A percentile compares a stretch with the other conserved stretches of the same genome.
These are phyloP conservation scores for Arenaria interpres DNA, from an alignment of 2,113 vertebrate genomes.

Conservation along the genomic window DNA sequence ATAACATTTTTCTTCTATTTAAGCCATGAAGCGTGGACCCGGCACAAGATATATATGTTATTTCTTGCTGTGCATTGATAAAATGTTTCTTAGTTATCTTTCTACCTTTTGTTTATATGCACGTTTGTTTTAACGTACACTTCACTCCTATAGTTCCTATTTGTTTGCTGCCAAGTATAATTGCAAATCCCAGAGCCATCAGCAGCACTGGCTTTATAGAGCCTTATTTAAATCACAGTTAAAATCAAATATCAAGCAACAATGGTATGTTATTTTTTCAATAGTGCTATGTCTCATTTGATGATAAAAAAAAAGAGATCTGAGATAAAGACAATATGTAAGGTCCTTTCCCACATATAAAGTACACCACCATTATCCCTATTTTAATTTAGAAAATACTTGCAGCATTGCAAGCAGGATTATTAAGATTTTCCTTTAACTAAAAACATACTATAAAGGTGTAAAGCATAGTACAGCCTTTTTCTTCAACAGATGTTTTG, in stretches of 20 bases:
- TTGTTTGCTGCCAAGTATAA: not conserved
- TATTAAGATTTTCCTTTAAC: not conserved
- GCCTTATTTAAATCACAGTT: not conserved
- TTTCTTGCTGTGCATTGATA: not conserved
- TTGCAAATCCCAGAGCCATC: not conserved
- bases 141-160: not conserved
- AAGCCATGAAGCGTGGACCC: not conserved
- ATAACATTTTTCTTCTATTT: not conserved
- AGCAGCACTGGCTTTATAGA: not conserved
- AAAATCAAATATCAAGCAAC: not conserved
- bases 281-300: not conserved
- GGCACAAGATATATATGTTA: not conserved
- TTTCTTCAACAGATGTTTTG: slow-evolving; percentile 51
- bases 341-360: not conserved
- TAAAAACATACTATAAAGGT: not conserved
- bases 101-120: not conserved
- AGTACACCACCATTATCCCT: not conserved
- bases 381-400: not conserved
- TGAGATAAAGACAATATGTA: not conserved
- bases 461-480: not conserved
- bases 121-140: not conserved
- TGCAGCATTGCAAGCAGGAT: not conserved
- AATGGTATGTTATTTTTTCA: not conserved
- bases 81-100: not conserved
- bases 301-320: not conserved